Evolutionary conservation across 1,140 invertebrate species (phyloP).

Genomic region (Drosophila hydei): DNA sequence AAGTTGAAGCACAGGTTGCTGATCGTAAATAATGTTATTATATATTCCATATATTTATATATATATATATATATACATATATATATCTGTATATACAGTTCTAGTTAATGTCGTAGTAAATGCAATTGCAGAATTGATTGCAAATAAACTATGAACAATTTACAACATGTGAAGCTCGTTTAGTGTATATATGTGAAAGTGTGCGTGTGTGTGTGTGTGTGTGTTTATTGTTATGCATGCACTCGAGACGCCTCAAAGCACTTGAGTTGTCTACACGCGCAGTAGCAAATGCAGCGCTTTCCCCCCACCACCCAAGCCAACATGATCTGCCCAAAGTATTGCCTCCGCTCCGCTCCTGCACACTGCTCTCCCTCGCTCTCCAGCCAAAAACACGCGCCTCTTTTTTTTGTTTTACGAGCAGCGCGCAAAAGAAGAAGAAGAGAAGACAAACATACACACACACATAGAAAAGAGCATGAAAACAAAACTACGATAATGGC

Average conservation of each 20-base stretch:
- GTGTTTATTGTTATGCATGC: constrained; percentile 48
- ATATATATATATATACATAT: neutral
- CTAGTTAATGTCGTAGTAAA: constrained; percentile 17
- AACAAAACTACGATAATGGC: constrained; percentile 67
- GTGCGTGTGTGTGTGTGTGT: constrained; percentile 3
- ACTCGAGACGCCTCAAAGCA: constrained; percentile 65
- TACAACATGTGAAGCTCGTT: constrained; percentile 33
- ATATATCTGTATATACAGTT: neutral
- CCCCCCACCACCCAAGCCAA: too few relatives aligned
- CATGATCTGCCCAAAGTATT: neutral
- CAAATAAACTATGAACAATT: constrained; percentile 46
- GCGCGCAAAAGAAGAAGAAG: constrained; percentile 57
- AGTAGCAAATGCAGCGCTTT: constrained; percentile 43
- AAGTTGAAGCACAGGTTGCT: neutral
- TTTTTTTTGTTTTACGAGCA: constrained; percentile 55
- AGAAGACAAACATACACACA: constrained; percentile 18
- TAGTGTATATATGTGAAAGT: neutral
- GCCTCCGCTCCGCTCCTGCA: neutral
- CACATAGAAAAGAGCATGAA: constrained; percentile 23
- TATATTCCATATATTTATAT: neutral
- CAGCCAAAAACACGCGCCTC: constrained; percentile 52
- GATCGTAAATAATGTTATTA: neutral
- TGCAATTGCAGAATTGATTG: constrained; percentile 39
- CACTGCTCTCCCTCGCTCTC: neutral
- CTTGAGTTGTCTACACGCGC: constrained; percentile 72